phyloP scores from a whole-genome alignment of 2,113 vertebrate genomes.

The Ptilorrhoa leucosticta region DNA sequence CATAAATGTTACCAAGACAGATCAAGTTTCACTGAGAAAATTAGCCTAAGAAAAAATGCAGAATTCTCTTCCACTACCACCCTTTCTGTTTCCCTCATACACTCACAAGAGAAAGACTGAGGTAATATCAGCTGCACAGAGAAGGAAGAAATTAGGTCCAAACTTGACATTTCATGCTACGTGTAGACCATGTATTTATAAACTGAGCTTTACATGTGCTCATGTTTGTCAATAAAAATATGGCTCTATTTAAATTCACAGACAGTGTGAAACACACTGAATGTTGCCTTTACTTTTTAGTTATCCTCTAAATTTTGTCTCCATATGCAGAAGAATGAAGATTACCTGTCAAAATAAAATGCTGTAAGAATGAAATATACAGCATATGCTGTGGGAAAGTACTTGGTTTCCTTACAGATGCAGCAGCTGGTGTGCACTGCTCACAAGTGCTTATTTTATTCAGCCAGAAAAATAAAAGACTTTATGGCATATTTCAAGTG shows the following conservation, averaged over 20 bases:
- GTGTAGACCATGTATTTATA: neutral
- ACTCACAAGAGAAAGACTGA: neutral
- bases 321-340: constrained; percentile 60
- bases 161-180: neutral
- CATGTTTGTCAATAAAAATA: neutral
- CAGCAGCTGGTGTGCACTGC: constrained; percentile 67
- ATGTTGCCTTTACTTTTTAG: constrained; percentile 37
- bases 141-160: neutral
- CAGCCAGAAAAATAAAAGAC: constrained; percentile 58
- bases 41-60: constrained; percentile 45
- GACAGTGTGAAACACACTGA: neutral
- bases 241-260: constrained; percentile 40
- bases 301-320: constrained; percentile 55
- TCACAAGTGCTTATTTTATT: constrained; percentile 69
- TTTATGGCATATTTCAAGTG: constrained; percentile 54
- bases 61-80: neutral
- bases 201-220: neutral
- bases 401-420: constrained; percentile 56
- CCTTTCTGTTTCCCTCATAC: neutral
- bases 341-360: constrained; percentile 71
- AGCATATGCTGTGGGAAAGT: constrained; percentile 69
- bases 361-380: constrained; percentile 68
- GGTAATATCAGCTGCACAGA: neutral
- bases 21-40: constrained; percentile 61
- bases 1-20: constrained; percentile 20